Evolutionary conservation across 2,888 invertebrate species (phyloP).

Genomic region (Synanthedon vespiformis): DNA sequence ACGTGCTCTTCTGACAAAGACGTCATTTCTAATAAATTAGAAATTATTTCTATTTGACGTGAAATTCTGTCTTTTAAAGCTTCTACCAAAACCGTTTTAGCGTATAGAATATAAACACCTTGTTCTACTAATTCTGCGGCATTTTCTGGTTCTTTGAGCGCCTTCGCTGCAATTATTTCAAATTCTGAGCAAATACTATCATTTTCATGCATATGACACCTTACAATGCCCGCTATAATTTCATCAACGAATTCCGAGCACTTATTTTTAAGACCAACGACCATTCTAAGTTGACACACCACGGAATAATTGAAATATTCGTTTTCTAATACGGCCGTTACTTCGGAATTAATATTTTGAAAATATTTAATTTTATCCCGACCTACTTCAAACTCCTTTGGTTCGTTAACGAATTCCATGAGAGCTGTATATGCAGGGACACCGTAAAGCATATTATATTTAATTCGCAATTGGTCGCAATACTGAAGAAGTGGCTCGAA

Average conservation of each 20-base stretch:
- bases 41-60: constrained; percentile 74
- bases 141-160: constrained; percentile 79
- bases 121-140: constrained; percentile 86
- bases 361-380: constrained; percentile 73
- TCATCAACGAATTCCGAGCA: constrained; percentile 70
- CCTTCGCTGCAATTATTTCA: constrained; percentile 75
- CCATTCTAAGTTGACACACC: constrained; percentile 73
- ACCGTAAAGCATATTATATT: constrained; percentile 72
- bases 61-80: constrained; percentile 78
- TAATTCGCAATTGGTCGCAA: constrained; percentile 55
- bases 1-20: constrained; percentile 81
- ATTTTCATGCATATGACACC: constrained; percentile 75
- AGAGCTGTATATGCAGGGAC: constrained; percentile 53
- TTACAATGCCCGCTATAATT: constrained; percentile 74
- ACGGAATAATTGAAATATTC: constrained; percentile 77
- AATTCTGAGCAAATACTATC: constrained; percentile 78
- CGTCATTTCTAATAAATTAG: constrained; percentile 81
- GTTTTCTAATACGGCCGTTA: constrained; percentile 73
- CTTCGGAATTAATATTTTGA: constrained; percentile 69
- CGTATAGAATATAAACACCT: constrained; percentile 83
- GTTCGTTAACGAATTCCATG: constrained; percentile 53
- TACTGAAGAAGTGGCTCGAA: constrained; percentile 71
- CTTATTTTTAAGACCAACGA: constrained; percentile 70
- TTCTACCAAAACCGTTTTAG: constrained; percentile 78
- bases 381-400: constrained; percentile 70